Conservation (phyloP, 2,113 vertebrate species). For the Martes martes region DNA sequence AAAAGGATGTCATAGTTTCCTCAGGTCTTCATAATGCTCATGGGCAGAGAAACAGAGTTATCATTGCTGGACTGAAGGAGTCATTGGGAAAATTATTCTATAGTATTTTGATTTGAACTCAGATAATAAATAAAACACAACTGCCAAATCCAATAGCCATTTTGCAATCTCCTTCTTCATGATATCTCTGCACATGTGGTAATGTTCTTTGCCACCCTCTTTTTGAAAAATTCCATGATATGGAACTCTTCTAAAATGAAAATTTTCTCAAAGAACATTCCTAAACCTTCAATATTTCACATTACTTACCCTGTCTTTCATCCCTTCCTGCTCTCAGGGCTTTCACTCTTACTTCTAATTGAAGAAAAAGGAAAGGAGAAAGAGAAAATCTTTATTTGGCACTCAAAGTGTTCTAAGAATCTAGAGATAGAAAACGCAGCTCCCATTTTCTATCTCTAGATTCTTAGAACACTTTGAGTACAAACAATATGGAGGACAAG, state of each 20-base stretch:
- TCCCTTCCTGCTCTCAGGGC: neutral
- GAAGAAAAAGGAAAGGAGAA: neutral
- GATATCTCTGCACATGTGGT: neutral
- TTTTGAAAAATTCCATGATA: neutral
- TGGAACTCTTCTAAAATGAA: neutral
- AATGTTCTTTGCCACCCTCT: neutral
- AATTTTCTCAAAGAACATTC: neutral
- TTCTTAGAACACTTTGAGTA: too few species aligned
- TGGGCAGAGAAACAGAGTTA: neutral
- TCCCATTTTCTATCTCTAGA: neutral
- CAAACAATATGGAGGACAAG: too few species aligned
- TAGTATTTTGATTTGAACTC: constrained; percentile 19
- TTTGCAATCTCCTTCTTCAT: neutral
- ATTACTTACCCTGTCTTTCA: neutral
- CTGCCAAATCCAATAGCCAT: neutral
- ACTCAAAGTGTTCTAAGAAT: neutral
- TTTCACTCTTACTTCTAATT: neutral
- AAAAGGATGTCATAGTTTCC: constrained; percentile 25
- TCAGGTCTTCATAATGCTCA: constrained; percentile 3
- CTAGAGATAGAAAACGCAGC: neutral
- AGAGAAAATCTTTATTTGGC: neutral
- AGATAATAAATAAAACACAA: neutral
- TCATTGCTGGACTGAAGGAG: neutral
- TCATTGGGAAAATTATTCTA: neutral
- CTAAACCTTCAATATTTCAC: neutral